phyloP scores from a whole-genome alignment of 2,888 invertebrate genomes.

The Dasypolia templi region DNA sequence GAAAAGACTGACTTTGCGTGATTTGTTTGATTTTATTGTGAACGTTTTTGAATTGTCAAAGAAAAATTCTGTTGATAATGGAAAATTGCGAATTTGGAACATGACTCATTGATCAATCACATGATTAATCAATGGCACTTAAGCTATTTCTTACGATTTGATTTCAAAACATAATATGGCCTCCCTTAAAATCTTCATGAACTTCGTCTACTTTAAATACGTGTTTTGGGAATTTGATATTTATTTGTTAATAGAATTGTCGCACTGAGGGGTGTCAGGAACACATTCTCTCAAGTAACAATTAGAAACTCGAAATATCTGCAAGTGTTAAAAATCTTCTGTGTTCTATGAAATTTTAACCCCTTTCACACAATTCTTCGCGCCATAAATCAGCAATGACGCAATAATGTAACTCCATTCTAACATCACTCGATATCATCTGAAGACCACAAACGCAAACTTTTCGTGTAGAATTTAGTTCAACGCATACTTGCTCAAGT shows the following conservation, averaged over 20 bases:
- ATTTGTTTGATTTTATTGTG: constrained; percentile 15
- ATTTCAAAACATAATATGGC: too few species aligned
- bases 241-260: too few species aligned
- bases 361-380: neutral
- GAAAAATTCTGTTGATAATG: neutral
- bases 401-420: neutral
- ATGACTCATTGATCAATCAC: neutral
- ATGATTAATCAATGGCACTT: neutral
- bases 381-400: neutral
- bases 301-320: neutral
- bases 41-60: constrained; percentile 11
- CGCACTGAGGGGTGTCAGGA: too few species aligned
- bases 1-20: neutral
- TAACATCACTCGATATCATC: neutral
- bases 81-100: neutral
- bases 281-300: too few species aligned
- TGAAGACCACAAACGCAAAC: constrained; percentile 24
- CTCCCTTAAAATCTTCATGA: neutral
- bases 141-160: neutral
- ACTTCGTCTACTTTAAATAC: too few species aligned
- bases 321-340: neutral
- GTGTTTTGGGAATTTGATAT: too few species aligned
- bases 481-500: constrained; percentile 42
- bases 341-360: neutral
- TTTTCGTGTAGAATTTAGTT: constrained; percentile 32